A percentile compares a stretch with the other conserved stretches of the same genome.
phyloP scores from a whole-genome alignment of 2,888 invertebrate genomes.

The Abrostola tripartita region DNA sequence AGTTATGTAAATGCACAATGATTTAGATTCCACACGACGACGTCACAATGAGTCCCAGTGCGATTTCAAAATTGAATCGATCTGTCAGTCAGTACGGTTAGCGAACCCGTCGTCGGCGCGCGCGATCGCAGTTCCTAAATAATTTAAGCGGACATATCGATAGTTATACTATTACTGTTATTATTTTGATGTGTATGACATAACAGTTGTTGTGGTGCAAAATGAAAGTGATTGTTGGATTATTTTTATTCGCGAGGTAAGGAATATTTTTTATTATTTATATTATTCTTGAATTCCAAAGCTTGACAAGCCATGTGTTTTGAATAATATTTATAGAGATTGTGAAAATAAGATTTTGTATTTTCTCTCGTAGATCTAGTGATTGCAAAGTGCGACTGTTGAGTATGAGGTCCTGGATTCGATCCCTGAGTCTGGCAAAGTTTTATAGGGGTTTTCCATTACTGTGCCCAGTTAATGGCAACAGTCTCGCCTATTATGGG shows the following conservation, averaged over 20 bases:
- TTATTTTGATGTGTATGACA: constrained; percentile 11
- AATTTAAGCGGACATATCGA: not conserved
- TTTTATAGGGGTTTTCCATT: too few species aligned
- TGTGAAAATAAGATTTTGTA: too few species aligned
- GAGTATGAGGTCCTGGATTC: too few species aligned
- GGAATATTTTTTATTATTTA: not conserved
- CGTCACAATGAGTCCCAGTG: not conserved
- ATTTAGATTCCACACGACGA: not conserved
- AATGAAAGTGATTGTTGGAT: constrained; percentile 56
- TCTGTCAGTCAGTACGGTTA: constrained; percentile 34
- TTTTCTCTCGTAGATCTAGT: too few species aligned
- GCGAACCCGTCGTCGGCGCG: constrained; percentile 28
- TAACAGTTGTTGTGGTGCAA: constrained; percentile 37
- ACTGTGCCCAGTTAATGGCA: too few species aligned
- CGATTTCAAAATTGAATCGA: not conserved
- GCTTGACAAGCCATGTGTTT: too few species aligned
- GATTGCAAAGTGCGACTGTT: too few species aligned
- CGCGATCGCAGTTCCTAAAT: constrained; percentile 22
- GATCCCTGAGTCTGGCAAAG: too few species aligned
- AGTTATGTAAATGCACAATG: too few species aligned
- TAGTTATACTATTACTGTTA: not conserved
- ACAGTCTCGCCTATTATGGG: too few species aligned
- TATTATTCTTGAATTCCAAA: not conserved
- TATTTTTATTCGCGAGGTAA: constrained; percentile 52
- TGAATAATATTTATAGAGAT: too few species aligned